Evolutionary conservation across 2,113 vertebrate genomes (phyloP), one percentile per base, ranked within the genome.

Genomic region (Rhipidura dahli): DNA sequence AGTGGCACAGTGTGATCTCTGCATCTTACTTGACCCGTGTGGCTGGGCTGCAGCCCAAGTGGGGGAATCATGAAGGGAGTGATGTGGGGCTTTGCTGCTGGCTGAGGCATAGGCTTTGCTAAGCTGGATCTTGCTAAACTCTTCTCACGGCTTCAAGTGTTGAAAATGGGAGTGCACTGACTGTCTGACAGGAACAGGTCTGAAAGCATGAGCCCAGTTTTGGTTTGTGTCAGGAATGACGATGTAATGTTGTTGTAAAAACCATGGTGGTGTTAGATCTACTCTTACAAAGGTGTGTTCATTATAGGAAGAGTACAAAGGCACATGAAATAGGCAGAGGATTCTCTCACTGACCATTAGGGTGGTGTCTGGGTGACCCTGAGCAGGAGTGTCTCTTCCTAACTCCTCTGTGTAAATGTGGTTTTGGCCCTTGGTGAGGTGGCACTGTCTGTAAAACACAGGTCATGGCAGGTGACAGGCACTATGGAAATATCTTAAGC

Each of bases 11-110:
- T 11, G 42, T 64, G 53, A n/a, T 76, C 75, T 57, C 47, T 70
- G 69, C 39, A 47, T 11, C 30, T 35, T 7, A 0, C 35, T 13
- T 59, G 59, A 13, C 39, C 15, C 0, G 0, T 7, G 3, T n/a
- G 49, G 15, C 66, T 78, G 51, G 27, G 69, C 10, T 7, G 73
- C 37, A 60, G 61, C 60, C 9, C 1, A 7, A 12, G 45, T 11
- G 15, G 45, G 42, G 59, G 30, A 49, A 22, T 19, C 1, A 1
- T 6, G 10, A 28, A 50, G 35, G 51, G 70, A n/a, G 26, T 1
- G 2, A 45, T 3, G 0, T 6, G 10, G 35, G 83, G 44, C 39
- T 11, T 31, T 50, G 80, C 75, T 71, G 51, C 44, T 4, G 16
- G 13, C 13, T 83, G 40, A 35, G 61, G 86, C 19, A 13, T 6